These are phyloP conservation scores for Melolontha melolontha DNA, from an alignment of 2,888 invertebrate genomes.

Conservation along the genomic window DNA sequence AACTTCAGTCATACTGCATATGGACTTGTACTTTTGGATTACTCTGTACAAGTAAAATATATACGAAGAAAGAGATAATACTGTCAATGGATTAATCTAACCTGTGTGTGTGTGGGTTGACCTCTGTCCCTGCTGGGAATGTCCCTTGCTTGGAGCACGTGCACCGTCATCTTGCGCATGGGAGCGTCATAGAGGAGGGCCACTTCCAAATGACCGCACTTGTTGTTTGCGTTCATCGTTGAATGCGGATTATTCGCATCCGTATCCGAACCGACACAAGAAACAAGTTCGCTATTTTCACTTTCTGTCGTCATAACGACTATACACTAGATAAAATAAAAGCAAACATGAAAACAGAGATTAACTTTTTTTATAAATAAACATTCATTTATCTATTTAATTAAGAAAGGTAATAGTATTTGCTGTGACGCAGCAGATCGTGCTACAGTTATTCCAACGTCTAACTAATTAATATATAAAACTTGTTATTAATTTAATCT, in stretches of 20 bases:
- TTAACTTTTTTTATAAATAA: neutral
- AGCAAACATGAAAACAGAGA: neutral
- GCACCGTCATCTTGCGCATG: slow-evolving; percentile 92
- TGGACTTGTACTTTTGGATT: too few species aligned
- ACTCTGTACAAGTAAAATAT: too few species aligned
- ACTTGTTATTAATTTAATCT: too few species aligned
- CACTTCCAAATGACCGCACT: slow-evolving; percentile 86
- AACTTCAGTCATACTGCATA: too few species aligned
- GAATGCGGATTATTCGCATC: slow-evolving; percentile 68
- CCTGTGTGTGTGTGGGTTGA: slow-evolving; percentile 78
- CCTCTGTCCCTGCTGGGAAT: slow-evolving; percentile 79
- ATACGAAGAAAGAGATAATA: too few species aligned
- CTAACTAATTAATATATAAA: too few species aligned
- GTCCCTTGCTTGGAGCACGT: slow-evolving; percentile 88
- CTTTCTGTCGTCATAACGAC: slow-evolving; percentile 66
- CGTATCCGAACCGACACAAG: slow-evolving; percentile 59
- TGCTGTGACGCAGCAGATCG: too few species aligned
- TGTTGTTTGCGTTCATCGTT: slow-evolving; percentile 66
- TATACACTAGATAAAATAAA: slow-evolving; percentile 64
- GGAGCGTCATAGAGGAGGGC: slow-evolving; percentile 91
- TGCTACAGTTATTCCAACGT: too few species aligned
- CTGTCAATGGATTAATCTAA: slow-evolving; percentile 53
- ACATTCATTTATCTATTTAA: too few species aligned
- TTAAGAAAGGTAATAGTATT: too few species aligned
- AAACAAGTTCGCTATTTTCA: slow-evolving; percentile 57